These are phyloP conservation scores for Periophthalmus modestus DNA, from an alignment of 2,113 vertebrate species.

Conservation along the genomic window DNA sequence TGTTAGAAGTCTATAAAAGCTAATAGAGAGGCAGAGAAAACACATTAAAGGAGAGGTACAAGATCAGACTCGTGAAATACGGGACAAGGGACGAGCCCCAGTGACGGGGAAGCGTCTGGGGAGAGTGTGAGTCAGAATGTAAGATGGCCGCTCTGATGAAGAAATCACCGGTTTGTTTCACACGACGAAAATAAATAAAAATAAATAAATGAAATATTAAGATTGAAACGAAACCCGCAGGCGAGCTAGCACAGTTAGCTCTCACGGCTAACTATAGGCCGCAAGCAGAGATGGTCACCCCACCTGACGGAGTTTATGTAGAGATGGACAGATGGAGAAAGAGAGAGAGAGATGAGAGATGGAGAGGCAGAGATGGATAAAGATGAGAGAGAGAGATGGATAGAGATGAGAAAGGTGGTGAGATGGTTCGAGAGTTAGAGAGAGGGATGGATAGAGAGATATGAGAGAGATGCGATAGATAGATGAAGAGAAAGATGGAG, in stretches of 20 bases:
- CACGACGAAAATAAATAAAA: background rate
- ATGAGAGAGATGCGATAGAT: no score
- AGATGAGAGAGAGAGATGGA: no score
- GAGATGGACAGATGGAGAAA: no score
- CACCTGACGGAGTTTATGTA: no score
- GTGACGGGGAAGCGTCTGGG: slow-evolving; percentile 31
- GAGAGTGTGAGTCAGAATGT: slow-evolving; percentile 3
- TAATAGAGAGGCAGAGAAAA: slow-evolving; percentile 17
- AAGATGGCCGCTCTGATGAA: background rate
- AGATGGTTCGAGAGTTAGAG: no score
- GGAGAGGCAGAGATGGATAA: no score
- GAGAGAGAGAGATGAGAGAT: no score
- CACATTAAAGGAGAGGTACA: slow-evolving; percentile 16
- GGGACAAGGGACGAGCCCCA: slow-evolving; percentile 31
- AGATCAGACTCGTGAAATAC: background rate
- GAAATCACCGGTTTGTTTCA: slow-evolving; percentile 4
- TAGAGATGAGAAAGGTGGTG: no score
- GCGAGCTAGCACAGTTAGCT: background rate
- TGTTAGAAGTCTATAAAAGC: slow-evolving; percentile 19
- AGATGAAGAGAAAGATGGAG: no score
- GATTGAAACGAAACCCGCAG: background rate
- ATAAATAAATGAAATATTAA: background rate
- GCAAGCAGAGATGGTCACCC: background rate
- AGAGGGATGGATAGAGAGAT: no score
- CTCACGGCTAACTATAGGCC: background rate